Percentiles rank a stretch among this genome's conserved stretches.
phyloP scores from a whole-genome alignment of 1,140 invertebrate genomes.

The Bombyx mandarina region DNA sequence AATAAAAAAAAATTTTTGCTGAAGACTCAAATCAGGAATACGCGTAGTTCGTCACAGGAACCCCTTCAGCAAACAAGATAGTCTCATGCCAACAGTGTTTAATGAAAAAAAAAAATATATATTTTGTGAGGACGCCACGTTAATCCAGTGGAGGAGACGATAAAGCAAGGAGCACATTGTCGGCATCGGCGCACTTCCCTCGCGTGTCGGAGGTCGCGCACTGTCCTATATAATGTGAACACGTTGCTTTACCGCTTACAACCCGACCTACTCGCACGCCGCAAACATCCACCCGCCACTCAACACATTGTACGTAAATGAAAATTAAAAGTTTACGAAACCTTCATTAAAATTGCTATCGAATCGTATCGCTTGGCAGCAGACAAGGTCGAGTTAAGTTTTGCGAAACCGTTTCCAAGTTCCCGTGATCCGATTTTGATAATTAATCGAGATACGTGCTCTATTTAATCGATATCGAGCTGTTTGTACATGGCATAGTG shows the following conservation, averaged over 20 bases:
- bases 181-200: conserved; percentile 27
- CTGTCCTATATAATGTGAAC: conserved; percentile 62
- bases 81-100: too few relatives aligned
- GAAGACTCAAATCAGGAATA: too few relatives aligned
- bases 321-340: conserved; percentile 22
- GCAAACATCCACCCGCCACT: conserved; percentile 36
- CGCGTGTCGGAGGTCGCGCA: conserved; percentile 44
- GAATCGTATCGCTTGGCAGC: conserved; percentile 6
- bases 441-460: conserved; percentile 27
- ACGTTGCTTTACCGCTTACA: conserved; percentile 40
- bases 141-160: conserved; percentile 4
- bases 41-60: too few relatives aligned
- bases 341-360: conserved; percentile 26
- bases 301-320: conserved; percentile 40
- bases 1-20: too few relatives aligned
- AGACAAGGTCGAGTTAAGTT: conserved; percentile 26
- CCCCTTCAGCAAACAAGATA: too few relatives aligned
- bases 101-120: not conserved
- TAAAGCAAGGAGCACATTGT: conserved; percentile 18
- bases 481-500: conserved; percentile 13
- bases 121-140: not conserved
- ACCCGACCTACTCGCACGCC: conserved; percentile 41
- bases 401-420: conserved; percentile 8
- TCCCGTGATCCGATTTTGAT: conserved; percentile 7
- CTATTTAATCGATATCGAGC: conserved; percentile 12